phyloP scores from a whole-genome alignment of 2,888 invertebrate species.

The Cephus pulcher region DNA sequence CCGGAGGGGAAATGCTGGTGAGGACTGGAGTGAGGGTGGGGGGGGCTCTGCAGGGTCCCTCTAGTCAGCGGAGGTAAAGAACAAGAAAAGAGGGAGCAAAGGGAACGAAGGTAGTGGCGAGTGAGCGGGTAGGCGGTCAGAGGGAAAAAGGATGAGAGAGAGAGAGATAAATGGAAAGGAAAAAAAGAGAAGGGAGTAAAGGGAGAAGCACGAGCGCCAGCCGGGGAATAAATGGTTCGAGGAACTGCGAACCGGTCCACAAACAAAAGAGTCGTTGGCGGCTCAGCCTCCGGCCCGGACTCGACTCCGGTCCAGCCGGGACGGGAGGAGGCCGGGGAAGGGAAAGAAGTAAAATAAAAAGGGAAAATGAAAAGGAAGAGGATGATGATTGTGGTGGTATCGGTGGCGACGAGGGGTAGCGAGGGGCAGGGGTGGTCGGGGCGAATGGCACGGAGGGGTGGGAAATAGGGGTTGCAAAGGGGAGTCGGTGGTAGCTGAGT shows the following conservation, averaged over 20 bases:
- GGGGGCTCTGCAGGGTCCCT: not conserved
- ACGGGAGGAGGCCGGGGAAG: no score
- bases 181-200: slow-evolving; percentile 6
- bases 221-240: slow-evolving; percentile 57
- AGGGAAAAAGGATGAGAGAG: slow-evolving; percentile 16
- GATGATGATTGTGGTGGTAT: not conserved
- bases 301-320: not conserved
- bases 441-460: slow-evolving; percentile 8
- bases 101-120: slow-evolving; percentile 8
- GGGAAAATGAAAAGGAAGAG: not conserved
- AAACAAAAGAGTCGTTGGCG: slow-evolving; percentile 54
- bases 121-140: slow-evolving; percentile 19
- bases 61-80: slow-evolving; percentile 7
- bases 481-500: not conserved
- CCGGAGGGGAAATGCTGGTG: slow-evolving; percentile 1
- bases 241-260: slow-evolving; percentile 57
- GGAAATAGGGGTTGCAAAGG: slow-evolving; percentile 1
- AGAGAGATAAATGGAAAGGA: slow-evolving; percentile 6
- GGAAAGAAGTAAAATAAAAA: not conserved
- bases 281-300: slow-evolving; percentile 23
- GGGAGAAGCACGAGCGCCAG: slow-evolving; percentile 14
- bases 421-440: not conserved
- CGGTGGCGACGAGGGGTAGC: slow-evolving; percentile 23
- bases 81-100: slow-evolving; percentile 9
- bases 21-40: not conserved